phyloP scores from a whole-genome alignment of 2,797 vertebrate species.

The Hyperoplus lanceolatus region DNA sequence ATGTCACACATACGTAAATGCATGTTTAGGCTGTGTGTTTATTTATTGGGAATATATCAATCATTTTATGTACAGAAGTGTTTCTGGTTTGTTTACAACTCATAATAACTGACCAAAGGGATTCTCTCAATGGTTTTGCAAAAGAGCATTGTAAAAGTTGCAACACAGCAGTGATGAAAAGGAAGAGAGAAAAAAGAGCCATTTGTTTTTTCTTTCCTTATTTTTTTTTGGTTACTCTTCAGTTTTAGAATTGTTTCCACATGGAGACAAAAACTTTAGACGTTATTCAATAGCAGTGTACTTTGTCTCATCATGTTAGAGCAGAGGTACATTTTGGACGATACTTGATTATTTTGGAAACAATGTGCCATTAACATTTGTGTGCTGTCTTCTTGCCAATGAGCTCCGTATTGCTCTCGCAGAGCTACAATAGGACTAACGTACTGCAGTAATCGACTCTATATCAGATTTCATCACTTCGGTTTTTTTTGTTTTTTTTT shows the following conservation, averaged over 20 bases:
- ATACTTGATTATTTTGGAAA: slow-evolving; percentile 84
- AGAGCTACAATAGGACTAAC: slow-evolving; percentile 78
- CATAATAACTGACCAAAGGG: slow-evolving; percentile 96
- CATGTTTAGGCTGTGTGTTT: slow-evolving; percentile 95
- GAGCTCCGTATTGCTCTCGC: slow-evolving; percentile 82
- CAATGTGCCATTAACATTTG: slow-evolving; percentile 85
- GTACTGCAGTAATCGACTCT: slow-evolving; percentile 78
- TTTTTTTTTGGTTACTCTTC: slow-evolving; percentile 50
- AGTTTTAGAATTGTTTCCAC: slow-evolving; percentile 63
- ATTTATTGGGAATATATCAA: slow-evolving; percentile 98
- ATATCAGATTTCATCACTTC: slow-evolving; percentile 79
- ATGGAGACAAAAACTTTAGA: slow-evolving; percentile 47
- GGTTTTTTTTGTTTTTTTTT: slow-evolving; percentile 69
- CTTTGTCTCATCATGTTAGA: slow-evolving; percentile 68
- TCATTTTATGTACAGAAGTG: slow-evolving; percentile 92
- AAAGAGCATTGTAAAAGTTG: slow-evolving; percentile 77
- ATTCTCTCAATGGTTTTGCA: slow-evolving; percentile 87
- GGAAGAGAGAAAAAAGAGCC: slow-evolving; percentile 76
- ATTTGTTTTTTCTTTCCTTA: slow-evolving; percentile 73
- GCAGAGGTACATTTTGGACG: slow-evolving; percentile 70
- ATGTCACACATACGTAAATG: slow-evolving; percentile 90
- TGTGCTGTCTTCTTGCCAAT: slow-evolving; percentile 82
- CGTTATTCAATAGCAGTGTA: slow-evolving; percentile 64
- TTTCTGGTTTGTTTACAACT: slow-evolving; percentile 97
- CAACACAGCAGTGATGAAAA: slow-evolving; percentile 73